Base-by-base conservation (phyloP, 2,797 vertebrate species). In the Gephyroberyx darwinii region DNA sequence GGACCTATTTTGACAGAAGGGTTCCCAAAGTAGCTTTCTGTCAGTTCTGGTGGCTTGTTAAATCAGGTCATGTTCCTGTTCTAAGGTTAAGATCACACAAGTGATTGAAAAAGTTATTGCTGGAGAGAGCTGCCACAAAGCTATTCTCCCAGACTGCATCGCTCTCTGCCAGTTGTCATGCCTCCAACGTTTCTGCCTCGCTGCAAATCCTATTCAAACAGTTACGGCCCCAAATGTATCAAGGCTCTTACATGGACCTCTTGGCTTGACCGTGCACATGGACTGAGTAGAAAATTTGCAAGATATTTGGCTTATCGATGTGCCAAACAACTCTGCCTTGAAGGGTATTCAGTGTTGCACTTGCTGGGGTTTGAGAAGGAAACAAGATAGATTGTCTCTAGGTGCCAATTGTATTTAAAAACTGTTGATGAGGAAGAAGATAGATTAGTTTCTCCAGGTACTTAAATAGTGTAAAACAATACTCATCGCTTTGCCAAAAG, bases 81-180 rank as follows among this genome's bases (percentile, higher is more conserved):
- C 60, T 66, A 63, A 75, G 86, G 83, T 88, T 87, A 88, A 80
- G 69, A 84, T 88, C 82, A 84, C 85, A 84, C 62, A 83, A 70
- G 82, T 83, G 84, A 90, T 88, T 87, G 86, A 90, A 82, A 87
- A 70, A 76, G 73, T 85, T 86, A 81, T 85, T 82, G 71, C 86
- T 81, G 78, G 61, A 85, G 16, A 48, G 71, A 78, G 80, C 71
- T 76, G 71, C 77, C 74, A 74, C 73, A 48, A 72, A 64, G 54
- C 39, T 10, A 20, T 62, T 73, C 80, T 71, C 85, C 85, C 84
- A 90, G 77, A 72, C 77, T 73, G 61, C 71, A 51, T 75, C 57
- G 14, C 50, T 75, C 14, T n/a, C 59, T 84, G 88, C 86, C 84
- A 88, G 81, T 79, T 90, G 86, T 86, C 65, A 50, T 14, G 48